Conservation (phyloP, 2,888 invertebrate species). For the Dorcus hopei region DNA sequence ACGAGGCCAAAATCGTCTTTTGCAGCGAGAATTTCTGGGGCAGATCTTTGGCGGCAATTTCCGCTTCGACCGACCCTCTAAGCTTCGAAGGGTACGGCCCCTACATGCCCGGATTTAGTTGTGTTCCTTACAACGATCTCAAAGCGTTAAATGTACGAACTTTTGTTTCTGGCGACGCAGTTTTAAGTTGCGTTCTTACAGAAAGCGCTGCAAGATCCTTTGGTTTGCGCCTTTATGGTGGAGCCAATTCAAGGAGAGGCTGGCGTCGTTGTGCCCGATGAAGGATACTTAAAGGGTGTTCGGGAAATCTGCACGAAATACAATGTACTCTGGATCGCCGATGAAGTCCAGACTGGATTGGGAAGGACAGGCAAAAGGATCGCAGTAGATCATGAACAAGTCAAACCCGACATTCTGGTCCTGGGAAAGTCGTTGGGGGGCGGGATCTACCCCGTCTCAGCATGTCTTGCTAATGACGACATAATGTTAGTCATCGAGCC, state of each 20-base stretch:
- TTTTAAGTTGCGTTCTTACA: constrained; percentile 27
- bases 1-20: constrained; percentile 70
- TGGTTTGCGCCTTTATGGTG: constrained; percentile 78
- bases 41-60: constrained; percentile 74
- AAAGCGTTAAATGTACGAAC: constrained; percentile 60
- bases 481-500: constrained; percentile 71
- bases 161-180: background rate
- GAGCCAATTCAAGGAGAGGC: constrained; percentile 89
- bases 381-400: constrained; percentile 71
- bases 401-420: constrained; percentile 72
- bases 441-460: constrained; percentile 73
- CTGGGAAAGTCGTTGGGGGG: constrained; percentile 83
- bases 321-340: constrained; percentile 79
- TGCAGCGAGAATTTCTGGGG: constrained; percentile 83
- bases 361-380: constrained; percentile 76
- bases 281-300: constrained; percentile 69
- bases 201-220: constrained; percentile 61
- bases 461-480: constrained; percentile 66
- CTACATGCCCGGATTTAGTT: constrained; percentile 72
- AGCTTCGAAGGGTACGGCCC: constrained; percentile 74
- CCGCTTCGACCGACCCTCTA: constrained; percentile 71
- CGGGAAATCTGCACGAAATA: constrained; percentile 71
- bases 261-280: constrained; percentile 71
- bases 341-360: constrained; percentile 82
- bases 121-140: constrained; percentile 73